Conservation (phyloP, 2,888 invertebrate genomes). For the Tenthredo scrophulariae region DNA sequence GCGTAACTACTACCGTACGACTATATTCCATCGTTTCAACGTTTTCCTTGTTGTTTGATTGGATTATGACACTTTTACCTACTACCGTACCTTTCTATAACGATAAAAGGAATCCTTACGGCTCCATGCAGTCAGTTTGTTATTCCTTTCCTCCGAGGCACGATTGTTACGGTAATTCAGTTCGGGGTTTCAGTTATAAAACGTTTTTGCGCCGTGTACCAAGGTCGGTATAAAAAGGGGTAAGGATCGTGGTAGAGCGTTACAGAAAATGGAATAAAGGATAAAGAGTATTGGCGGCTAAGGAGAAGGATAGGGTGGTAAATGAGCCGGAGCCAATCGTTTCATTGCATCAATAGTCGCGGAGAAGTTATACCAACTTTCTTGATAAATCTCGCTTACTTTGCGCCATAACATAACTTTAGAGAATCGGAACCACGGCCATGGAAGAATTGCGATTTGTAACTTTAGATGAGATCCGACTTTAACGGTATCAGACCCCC, state of each 20-base stretch:
- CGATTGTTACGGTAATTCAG: background rate
- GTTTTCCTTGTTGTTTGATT: conserved; percentile 33
- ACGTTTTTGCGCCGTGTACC: background rate
- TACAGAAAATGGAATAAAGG: conserved; percentile 57
- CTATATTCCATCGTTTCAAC: conserved; percentile 26
- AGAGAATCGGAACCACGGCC: conserved; percentile 77
- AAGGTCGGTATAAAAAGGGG: background rate
- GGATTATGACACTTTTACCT: conserved; percentile 43
- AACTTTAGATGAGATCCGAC: conserved; percentile 77
- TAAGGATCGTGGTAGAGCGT: conserved; percentile 37
- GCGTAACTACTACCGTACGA: conserved; percentile 65
- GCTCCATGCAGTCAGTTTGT: background rate
- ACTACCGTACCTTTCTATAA: background rate
- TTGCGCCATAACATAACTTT: conserved; percentile 78
- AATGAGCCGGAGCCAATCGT: conserved; percentile 78
- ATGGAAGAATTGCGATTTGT: conserved; percentile 78
- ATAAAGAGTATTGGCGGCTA: conserved; percentile 48
- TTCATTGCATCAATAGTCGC: conserved; percentile 78
- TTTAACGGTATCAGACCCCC: conserved; percentile 46
- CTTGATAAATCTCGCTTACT: conserved; percentile 78
- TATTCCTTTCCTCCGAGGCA: background rate
- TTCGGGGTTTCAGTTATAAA: background rate
- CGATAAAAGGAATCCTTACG: background rate
- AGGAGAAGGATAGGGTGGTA: conserved; percentile 66
- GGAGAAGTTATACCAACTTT: conserved; percentile 77